Evolutionary conservation across 2,113 vertebrate genomes (phyloP).

Genomic region (Xiphophorus maculatus): DNA sequence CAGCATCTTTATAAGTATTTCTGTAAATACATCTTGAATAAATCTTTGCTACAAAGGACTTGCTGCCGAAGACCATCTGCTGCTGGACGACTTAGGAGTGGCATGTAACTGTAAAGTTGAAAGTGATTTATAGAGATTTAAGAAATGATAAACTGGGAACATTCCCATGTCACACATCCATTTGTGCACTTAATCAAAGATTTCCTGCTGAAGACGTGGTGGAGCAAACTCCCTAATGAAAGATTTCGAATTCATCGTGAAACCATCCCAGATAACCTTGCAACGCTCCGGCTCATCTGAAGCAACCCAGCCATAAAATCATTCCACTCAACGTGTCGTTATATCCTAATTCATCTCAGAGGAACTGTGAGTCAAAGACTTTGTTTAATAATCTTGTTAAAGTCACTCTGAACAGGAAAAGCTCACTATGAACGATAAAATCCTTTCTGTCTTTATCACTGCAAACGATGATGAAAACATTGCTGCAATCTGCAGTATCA

Average conservation of each 20-base stretch:
- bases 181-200: slow-evolving; percentile 3
- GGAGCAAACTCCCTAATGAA: slow-evolving; percentile 32
- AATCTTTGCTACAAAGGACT: too few species aligned
- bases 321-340: slow-evolving; percentile 66
- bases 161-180: not conserved
- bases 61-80: too few species aligned
- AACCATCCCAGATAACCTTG: slow-evolving; percentile 41
- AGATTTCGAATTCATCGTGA: slow-evolving; percentile 41
- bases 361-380: slow-evolving; percentile 46
- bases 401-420: slow-evolving; percentile 55
- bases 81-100: too few species aligned
- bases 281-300: slow-evolving; percentile 61
- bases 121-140: too few species aligned
- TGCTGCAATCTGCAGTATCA: not conserved
- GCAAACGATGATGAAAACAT: slow-evolving; percentile 19
- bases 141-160: too few species aligned
- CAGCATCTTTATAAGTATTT: too few species aligned
- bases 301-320: slow-evolving; percentile 73
- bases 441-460: not conserved
- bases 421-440: slow-evolving; percentile 43
- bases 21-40: too few species aligned
- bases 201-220: slow-evolving; percentile 1
- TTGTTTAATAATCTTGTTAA: slow-evolving; percentile 33
- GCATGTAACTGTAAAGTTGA: too few species aligned
- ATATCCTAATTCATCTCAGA: slow-evolving; percentile 67